These are phyloP conservation scores for Lasioglossum figueresi DNA, from an alignment of 2,888 invertebrate genomes.

Conservation along the genomic window DNA sequence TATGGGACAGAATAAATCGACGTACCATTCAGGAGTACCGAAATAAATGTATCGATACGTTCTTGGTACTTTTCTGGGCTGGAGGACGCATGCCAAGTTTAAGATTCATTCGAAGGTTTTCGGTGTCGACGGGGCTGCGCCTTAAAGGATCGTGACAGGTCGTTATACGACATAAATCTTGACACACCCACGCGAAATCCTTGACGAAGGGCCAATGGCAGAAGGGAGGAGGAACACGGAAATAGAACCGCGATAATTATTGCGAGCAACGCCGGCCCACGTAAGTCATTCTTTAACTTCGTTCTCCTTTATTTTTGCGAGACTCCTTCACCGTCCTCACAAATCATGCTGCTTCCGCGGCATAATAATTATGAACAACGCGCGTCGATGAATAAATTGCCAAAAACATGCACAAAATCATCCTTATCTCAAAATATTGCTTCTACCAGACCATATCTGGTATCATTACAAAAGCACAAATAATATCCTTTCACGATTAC, in stretches of 20 bases:
- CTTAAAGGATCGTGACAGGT: conserved; percentile 33
- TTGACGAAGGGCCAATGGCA: conserved; percentile 21
- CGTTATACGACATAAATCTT: conserved; percentile 57
- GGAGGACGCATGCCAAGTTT: conserved; percentile 24
- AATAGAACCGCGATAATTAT: conserved; percentile 60
- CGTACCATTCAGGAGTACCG: not conserved
- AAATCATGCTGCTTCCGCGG: not conserved
- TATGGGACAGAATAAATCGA: not conserved
- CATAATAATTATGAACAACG: not conserved
- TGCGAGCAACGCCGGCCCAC: conserved; percentile 6
- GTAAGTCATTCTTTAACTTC: not conserved
- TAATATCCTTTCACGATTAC: not conserved
- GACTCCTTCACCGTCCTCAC: not conserved
- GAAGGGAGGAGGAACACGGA: conserved; percentile 25
- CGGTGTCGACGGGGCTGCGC: conserved; percentile 35
- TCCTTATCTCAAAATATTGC: too few species aligned
- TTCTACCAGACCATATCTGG: not conserved
- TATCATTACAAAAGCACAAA: not conserved
- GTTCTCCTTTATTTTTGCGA: not conserved
- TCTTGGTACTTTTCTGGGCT: not conserved
- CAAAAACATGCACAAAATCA: not conserved
- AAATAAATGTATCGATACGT: not conserved
- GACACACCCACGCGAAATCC: conserved; percentile 51
- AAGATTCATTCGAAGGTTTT: conserved; percentile 37
- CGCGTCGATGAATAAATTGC: not conserved